phyloP scores from a whole-genome alignment of 2,113 vertebrate genomes.

The Hemichromis elongatus region DNA sequence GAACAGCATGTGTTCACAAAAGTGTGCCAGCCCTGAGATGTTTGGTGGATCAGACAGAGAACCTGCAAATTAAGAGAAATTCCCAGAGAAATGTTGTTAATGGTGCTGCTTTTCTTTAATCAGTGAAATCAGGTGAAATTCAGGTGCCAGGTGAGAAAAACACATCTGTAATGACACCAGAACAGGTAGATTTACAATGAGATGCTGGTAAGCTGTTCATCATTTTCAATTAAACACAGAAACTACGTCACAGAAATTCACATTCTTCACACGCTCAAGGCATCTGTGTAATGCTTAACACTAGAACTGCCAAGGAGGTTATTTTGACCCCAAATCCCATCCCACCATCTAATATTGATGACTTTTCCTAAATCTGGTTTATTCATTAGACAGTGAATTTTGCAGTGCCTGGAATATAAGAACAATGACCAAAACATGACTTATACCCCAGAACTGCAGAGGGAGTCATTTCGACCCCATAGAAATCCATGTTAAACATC shows the following conservation, averaged over 20 bases:
- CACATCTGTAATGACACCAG: neutral
- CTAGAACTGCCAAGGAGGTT: neutral
- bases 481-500: neutral
- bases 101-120: neutral
- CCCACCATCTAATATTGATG: neutral
- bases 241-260: neutral
- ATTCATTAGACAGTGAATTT: neutral
- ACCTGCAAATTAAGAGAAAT: slow-evolving; percentile 67
- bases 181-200: neutral
- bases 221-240: neutral
- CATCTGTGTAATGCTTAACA: neutral
- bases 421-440: neutral
- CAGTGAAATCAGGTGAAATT: too few species aligned
- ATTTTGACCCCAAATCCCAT: neutral
- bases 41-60: slow-evolving; percentile 93
- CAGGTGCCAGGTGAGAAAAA: neutral
- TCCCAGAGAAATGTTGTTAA: neutral
- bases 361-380: neutral
- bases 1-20: slow-evolving; percentile 99
- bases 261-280: neutral
- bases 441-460: neutral
- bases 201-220: neutral
- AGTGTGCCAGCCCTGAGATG: slow-evolving; percentile 95
- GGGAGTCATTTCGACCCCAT: neutral
- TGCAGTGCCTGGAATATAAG: neutral